Conservation (phyloP, 2,888 invertebrate species). For the Polyploca ridens region DNA sequence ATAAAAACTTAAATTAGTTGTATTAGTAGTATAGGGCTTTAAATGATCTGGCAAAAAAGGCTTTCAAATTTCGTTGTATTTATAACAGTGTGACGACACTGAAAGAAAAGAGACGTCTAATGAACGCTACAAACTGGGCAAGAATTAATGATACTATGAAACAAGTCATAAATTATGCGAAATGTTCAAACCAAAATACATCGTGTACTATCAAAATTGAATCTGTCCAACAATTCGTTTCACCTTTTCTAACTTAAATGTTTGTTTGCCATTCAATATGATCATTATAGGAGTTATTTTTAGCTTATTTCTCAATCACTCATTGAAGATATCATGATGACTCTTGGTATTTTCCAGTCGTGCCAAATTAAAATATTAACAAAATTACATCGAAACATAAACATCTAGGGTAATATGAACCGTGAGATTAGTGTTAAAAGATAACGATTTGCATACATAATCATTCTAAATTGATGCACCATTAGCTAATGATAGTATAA, state of each 20-base stretch:
- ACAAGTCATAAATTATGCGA: not conserved
- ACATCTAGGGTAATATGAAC: not conserved
- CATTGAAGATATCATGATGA: not conserved
- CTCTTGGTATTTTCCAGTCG: not conserved
- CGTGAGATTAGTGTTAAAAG: not conserved
- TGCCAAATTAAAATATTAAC: not conserved
- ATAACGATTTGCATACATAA: slow-evolving; percentile 2
- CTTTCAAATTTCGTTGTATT: not conserved
- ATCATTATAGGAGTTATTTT: not conserved
- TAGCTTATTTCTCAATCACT: not conserved
- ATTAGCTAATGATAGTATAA: slow-evolving; percentile 10
- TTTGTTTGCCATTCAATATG: not conserved
- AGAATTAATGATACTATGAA: not conserved
- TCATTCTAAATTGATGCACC: not conserved
- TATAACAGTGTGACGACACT: too few relatives aligned
- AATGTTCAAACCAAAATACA: not conserved
- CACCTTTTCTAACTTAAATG: not conserved
- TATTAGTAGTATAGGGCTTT: too few relatives aligned
- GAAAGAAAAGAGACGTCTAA: too few relatives aligned
- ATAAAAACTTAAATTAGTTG: too few relatives aligned
- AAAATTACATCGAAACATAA: not conserved
- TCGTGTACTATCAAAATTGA: not conserved
- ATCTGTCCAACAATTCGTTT: not conserved
- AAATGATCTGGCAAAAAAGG: too few relatives aligned
- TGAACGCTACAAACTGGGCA: too few relatives aligned